Conservation (phyloP, 2,113 vertebrate species). For the Cyrtonyx montezumae region DNA sequence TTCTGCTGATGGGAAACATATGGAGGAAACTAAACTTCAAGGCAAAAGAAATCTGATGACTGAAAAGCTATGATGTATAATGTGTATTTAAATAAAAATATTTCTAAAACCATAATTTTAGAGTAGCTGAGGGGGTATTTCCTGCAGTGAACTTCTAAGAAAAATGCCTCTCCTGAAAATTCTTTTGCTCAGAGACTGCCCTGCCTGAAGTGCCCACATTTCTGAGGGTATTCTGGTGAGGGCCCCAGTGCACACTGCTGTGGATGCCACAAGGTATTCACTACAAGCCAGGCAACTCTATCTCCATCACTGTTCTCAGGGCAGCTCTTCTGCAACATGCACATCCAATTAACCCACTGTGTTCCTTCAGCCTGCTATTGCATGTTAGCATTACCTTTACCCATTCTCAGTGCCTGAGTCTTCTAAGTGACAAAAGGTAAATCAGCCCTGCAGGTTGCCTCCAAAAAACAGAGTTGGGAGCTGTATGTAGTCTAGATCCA, state of each 20-base stretch:
- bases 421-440: neutral
- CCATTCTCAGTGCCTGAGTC: neutral
- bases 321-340: neutral
- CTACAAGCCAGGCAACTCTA: neutral
- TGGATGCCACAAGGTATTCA: accelerated
- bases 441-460: neutral
- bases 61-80: constrained; percentile 41
- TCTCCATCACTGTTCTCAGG: neutral
- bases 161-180: neutral
- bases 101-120: constrained; percentile 8
- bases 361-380: neutral
- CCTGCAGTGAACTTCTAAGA: constrained; percentile 9
- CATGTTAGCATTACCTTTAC: neutral
- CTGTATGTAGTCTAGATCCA: neutral
- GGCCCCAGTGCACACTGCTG: neutral
- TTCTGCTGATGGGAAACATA: constrained; percentile 53
- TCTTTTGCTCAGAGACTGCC: neutral
- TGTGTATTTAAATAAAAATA: constrained; percentile 35
- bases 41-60: constrained; percentile 45
- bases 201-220: neutral
- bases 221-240: neutral
- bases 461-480: neutral
- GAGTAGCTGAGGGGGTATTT: constrained; percentile 16
- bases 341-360: neutral
- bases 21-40: constrained; percentile 49